Evolutionary conservation across 2,888 invertebrate species (phyloP), one percentile per base, ranked within the genome.

Genomic region (Meghimatium bilineatum): DNA sequence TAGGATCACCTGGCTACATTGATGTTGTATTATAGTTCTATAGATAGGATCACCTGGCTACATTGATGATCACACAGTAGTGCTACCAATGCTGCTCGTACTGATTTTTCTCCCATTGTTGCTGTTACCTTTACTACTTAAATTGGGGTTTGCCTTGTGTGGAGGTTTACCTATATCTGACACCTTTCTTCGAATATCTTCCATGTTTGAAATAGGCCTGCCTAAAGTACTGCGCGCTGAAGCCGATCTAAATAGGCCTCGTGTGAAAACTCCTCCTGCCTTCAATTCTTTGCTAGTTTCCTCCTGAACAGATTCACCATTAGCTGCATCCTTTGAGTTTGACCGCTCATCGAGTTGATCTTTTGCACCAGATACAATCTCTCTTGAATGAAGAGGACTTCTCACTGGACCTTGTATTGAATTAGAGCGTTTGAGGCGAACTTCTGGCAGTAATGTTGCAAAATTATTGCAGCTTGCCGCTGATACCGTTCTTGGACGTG

Each of bases 361-460:
- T 44, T 8, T 44, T 12, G 44, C 12, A 12, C 44, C 44, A 8
- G 44, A 44, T 44, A 8, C 44, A 8, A 8, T 5, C 12, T n/a
- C 29, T 5, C 29, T n/a, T 63, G 29, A 8, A 63, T n/a, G 12
- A 26, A 29, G n/a, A 63, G 56, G 2, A 23, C 23, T 3, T 0
- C 49, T 6, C 12, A 1, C 26, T n/a, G 72, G 10, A 49, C 44
- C 26, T 12, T 63, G 67, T 32, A 79, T 29, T 20, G 66, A 79
- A 20, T 67, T 71, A 32, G 76, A 76, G 36, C 76, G 76, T 34
- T 36, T 56, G 38, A 76, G 60, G n/a, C 60, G 76, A 1, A 23
- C 20, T 60, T 56, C 34, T 56, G 34, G 8, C 23, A 6, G n/a
- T 8, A 29, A 29, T 0, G 72, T 0, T n/a, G 29, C 2, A 29